phyloP scores from a whole-genome alignment of 1,140 invertebrate species.

The Macrotrachela quadricornifera region DNA sequence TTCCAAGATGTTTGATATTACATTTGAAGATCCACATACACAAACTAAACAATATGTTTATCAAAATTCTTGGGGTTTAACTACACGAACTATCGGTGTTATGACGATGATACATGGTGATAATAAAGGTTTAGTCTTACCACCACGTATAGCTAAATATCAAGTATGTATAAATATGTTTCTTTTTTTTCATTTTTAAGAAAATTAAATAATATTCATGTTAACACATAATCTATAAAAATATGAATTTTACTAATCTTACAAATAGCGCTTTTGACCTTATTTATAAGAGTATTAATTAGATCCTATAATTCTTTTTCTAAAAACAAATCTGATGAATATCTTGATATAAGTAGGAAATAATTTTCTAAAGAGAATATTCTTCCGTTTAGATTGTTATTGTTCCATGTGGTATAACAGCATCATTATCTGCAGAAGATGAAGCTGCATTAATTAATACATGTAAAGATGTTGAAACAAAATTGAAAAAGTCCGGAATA shows the following conservation, averaged over 20 bases:
- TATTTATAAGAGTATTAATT: no score
- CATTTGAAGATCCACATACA: constrained; percentile 72
- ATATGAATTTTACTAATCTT: no score
- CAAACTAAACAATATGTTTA: constrained; percentile 64
- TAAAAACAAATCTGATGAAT: no score
- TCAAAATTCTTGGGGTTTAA: constrained; percentile 96
- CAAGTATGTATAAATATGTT: constrained; percentile 31
- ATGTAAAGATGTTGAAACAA: constrained; percentile 43
- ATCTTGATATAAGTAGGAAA: background rate
- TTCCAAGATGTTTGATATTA: constrained; percentile 96
- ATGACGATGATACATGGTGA: constrained; percentile 93
- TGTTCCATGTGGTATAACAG: constrained; percentile 86
- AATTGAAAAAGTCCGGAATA: constrained; percentile 33
- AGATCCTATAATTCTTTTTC: no score
- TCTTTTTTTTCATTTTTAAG: background rate
- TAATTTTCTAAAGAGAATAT: no score
- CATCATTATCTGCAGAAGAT: constrained; percentile 47
- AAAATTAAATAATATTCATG: no score
- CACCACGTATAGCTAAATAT: constrained; percentile 63
- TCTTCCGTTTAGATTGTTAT: constrained; percentile 49
- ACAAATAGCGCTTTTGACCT: no score
- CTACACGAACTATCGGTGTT: constrained; percentile 79
- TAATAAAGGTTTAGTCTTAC: constrained; percentile 79
- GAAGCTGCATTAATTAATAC: constrained; percentile 43
- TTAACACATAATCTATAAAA: no score